Base-by-base conservation (phyloP, 2,797 vertebrate species). In the Balearica regulorum region DNA sequence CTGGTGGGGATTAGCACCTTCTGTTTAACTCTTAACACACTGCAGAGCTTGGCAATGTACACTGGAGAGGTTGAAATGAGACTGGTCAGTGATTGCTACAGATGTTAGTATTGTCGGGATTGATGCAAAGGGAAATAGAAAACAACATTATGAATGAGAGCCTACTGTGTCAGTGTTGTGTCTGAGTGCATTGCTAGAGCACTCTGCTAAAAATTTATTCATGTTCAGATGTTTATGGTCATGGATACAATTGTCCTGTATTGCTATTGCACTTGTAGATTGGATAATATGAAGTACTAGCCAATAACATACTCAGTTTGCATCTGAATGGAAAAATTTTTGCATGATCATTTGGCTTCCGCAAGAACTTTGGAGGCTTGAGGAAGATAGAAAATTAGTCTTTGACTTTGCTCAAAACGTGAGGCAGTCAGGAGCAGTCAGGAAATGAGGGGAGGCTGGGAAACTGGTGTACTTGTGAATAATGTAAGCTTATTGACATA, bases 401-500 rank as follows among this genome's bases (percentile, higher is more conserved):
- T 92, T 68, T 72, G 62, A 76, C 49, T 92, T 93, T 70, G 43
- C 31, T 90, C 13, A 77, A 85, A 87, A 80, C 0, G 5, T 37
- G 53, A 91, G 60, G 51, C 41, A 61, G 44, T 66, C 60, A 77
- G 76, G 61, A 87, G 51, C 41, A 61, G 44, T 66, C 60, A 77
- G 76, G 61, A 87, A 92, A 68, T 90, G 53, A 89, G 77, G 73
- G 60, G 17, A n/a, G 35, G 44, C 24, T 94, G 75, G 46, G 48
- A 94, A 87, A 25, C 31, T 64, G 53, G 10, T 94, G 24, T 76
- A 33, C 20, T 84, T 80, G 80, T 82, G 85, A 95, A 77, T 75
- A 79, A 84, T 93, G 16, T 25, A 83, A 68, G n/a, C 55, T 90
- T 89, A 94, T 82, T 95, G 91, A 86, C 80, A 60, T 72, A 76